Conservation (phyloP, 2,888 invertebrate genomes). For the Lasiommata megera region DNA sequence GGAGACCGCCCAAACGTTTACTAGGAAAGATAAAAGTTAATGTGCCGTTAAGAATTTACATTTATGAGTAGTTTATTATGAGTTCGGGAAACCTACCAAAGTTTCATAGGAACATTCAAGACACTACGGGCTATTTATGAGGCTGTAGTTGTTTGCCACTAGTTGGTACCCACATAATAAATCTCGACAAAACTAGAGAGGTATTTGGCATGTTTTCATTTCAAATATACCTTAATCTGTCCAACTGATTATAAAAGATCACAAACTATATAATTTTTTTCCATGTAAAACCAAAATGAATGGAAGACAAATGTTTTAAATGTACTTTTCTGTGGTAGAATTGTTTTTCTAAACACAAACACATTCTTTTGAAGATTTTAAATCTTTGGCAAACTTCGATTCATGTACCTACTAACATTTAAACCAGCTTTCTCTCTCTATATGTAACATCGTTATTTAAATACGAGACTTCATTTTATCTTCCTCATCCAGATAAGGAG, state of each 20-base stretch:
- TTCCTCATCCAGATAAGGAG: slow-evolving; percentile 63
- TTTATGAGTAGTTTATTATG: slow-evolving; percentile 34
- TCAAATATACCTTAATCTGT: no score
- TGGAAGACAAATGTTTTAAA: no score
- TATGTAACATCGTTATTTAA: slow-evolving; percentile 42
- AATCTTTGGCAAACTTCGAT: neutral
- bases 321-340: no score
- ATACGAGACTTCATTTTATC: slow-evolving; percentile 51
- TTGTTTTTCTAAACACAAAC: no score
- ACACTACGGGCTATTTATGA: slow-evolving; percentile 5
- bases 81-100: slow-evolving; percentile 30
- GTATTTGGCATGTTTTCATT: no score
- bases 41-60: slow-evolving; percentile 45
- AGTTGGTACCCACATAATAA: no score
- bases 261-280: no score
- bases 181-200: no score
- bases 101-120: slow-evolving; percentile 10
- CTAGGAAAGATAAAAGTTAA: slow-evolving; percentile 56
- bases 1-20: slow-evolving; percentile 53
- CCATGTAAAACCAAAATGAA: no score
- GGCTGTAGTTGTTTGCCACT: slow-evolving; percentile 4
- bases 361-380: no score
- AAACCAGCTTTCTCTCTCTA: slow-evolving; percentile 23
- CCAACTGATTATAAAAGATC: no score
- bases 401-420: neutral